Conservation (phyloP, 2,888 invertebrate genomes). For the Eupithecia tripunctaria region DNA sequence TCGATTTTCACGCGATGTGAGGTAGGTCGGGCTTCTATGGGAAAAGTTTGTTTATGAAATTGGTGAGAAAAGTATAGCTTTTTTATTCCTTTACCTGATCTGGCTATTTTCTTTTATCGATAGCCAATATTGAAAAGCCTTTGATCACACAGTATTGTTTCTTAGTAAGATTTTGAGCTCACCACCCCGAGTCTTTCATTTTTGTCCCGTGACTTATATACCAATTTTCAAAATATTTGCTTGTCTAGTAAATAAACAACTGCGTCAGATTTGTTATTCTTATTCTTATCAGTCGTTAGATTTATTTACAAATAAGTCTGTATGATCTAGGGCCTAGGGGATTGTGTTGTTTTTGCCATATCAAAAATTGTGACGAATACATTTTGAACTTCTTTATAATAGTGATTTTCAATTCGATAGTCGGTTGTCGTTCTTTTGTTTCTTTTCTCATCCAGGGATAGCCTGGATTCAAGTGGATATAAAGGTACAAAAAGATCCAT, state of each 20-base stretch:
- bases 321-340: background rate
- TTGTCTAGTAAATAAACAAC: background rate
- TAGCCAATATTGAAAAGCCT: background rate
- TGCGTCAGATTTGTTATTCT: background rate
- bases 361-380: background rate
- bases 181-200: background rate
- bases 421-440: background rate
- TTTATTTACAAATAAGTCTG: background rate
- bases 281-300: background rate
- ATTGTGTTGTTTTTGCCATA: background rate
- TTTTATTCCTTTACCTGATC: background rate
- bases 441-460: background rate
- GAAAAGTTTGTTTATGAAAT: conserved; percentile 14
- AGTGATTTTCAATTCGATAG: background rate
- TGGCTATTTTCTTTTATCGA: background rate
- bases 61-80: background rate
- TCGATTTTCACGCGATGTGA: conserved; percentile 40
- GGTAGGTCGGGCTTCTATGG: conserved; percentile 29
- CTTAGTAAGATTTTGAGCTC: background rate
- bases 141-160: background rate
- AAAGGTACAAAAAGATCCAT: too few species aligned
- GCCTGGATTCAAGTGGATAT: too few species aligned
- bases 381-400: background rate
- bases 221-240: background rate
- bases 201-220: background rate